These are phyloP conservation scores for Homalodisca vitripennis DNA, from an alignment of 1,140 invertebrate genomes.

Conservation along the genomic window DNA sequence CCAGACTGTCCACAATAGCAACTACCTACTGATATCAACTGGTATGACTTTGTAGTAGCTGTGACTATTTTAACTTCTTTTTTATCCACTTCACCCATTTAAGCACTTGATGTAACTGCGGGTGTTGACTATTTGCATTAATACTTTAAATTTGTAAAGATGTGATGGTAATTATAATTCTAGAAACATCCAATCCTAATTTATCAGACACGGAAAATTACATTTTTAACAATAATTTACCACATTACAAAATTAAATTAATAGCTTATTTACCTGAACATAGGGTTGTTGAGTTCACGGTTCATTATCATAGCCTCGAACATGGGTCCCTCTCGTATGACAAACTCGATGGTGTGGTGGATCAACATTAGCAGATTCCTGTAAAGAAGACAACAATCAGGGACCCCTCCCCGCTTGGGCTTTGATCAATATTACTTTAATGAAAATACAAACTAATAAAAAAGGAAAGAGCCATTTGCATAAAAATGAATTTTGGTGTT, in stretches of 20 bases:
- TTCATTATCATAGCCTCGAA: slow-evolving; percentile 99
- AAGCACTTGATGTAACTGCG: too few relatives aligned
- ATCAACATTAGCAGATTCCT: slow-evolving; percentile 90
- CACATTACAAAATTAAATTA: slow-evolving; percentile 2
- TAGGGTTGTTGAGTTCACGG: slow-evolving; percentile 93
- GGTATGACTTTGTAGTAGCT: too few relatives aligned
- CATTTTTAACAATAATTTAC: background rate
- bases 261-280: slow-evolving; percentile 69
- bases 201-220: background rate
- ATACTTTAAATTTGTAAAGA: too few relatives aligned
- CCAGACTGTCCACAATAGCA: too few relatives aligned
- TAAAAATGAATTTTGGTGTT: too few relatives aligned
- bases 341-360: slow-evolving; percentile 99
- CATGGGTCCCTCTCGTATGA: slow-evolving; percentile 97
- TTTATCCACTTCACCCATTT: too few relatives aligned
- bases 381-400: slow-evolving; percentile 42
- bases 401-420: background rate
- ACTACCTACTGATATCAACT: too few relatives aligned
- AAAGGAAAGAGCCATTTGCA: too few relatives aligned
- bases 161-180: background rate
- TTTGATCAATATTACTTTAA: slow-evolving; percentile 15
- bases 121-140: too few relatives aligned
- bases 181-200: too few relatives aligned
- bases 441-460: too few relatives aligned
- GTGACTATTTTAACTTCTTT: too few relatives aligned